Conservation (phyloP, 2,888 invertebrate genomes). For the Cheilosia impressa region DNA sequence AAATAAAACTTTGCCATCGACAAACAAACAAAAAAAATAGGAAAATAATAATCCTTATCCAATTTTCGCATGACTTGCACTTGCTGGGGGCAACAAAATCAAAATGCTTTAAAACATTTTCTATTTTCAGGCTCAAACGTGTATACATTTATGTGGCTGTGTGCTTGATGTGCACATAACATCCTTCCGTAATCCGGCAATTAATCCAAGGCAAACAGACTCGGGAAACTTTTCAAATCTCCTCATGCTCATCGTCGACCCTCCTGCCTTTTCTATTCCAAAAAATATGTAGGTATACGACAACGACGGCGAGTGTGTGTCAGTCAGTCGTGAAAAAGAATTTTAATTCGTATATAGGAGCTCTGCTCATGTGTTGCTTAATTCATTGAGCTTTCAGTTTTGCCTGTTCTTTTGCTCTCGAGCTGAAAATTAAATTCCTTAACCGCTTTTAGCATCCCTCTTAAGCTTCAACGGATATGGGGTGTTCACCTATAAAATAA, state of each 20-base stretch:
- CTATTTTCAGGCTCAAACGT: constrained; percentile 11
- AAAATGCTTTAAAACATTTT: constrained; percentile 34
- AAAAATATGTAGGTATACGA: too few species aligned
- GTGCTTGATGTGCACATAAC: constrained; percentile 12
- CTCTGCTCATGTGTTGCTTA: constrained; percentile 36
- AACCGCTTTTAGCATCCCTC: constrained; percentile 9
- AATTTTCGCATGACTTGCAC: constrained; percentile 51
- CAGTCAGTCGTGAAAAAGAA: constrained; percentile 36
- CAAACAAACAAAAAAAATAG: neutral
- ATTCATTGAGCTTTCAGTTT: constrained; percentile 30
- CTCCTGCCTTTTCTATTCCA: too few species aligned
- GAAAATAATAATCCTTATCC: constrained; percentile 48
- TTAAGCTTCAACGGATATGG: constrained; percentile 9
- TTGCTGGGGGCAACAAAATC: constrained; percentile 9
- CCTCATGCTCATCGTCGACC: neutral
- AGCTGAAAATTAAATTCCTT: constrained; percentile 54
- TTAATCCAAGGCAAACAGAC: constrained; percentile 41
- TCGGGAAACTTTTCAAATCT: neutral
- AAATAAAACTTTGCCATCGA: constrained; percentile 54
- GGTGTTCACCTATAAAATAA: neutral
- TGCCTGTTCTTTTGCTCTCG: constrained; percentile 24
- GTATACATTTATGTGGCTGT: too few species aligned
- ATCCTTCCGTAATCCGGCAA: constrained; percentile 40
- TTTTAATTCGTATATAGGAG: constrained; percentile 39
- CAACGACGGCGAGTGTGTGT: neutral